phyloP scores from a whole-genome alignment of 1,140 invertebrate genomes.

The Drosophila ohnishii region DNA sequence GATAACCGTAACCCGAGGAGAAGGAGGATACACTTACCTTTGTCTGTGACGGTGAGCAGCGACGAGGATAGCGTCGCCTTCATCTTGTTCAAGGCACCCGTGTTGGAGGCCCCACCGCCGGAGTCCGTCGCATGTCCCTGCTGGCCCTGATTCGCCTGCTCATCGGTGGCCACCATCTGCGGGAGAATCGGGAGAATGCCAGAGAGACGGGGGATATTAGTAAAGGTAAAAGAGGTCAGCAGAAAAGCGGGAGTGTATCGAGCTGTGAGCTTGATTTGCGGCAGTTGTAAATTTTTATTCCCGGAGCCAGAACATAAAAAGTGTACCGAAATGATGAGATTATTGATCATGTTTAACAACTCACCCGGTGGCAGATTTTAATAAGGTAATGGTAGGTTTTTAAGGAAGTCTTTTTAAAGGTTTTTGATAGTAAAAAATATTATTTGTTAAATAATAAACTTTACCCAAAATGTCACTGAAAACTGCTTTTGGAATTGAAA shows the following conservation, averaged over 20 bases:
- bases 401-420: not conserved
- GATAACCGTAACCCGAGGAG: conserved; percentile 10
- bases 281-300: conserved; percentile 62
- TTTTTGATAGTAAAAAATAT: not conserved
- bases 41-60: conserved; percentile 90
- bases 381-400: conserved; percentile 6
- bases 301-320: conserved; percentile 27
- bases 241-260: conserved; percentile 20
- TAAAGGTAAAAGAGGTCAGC: conserved; percentile 8
- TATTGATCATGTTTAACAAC: conserved; percentile 29
- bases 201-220: conserved; percentile 3
- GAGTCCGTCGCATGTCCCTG: conserved; percentile 84
- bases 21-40: conserved; percentile 85
- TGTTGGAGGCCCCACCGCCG: conserved; percentile 77
- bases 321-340: conserved; percentile 6
- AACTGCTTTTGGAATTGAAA: no score
- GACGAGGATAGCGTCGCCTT: conserved; percentile 91
- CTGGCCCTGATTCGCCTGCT: conserved; percentile 84
- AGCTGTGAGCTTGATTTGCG: conserved; percentile 53
- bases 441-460: not conserved
- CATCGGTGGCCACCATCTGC: conserved; percentile 90
- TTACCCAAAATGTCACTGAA: not conserved
- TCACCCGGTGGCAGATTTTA: not conserved
- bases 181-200: not conserved
- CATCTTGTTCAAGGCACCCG: conserved; percentile 89